Base-by-base conservation (phyloP, 2,888 invertebrate genomes). In the Congeria kusceri region DNA sequence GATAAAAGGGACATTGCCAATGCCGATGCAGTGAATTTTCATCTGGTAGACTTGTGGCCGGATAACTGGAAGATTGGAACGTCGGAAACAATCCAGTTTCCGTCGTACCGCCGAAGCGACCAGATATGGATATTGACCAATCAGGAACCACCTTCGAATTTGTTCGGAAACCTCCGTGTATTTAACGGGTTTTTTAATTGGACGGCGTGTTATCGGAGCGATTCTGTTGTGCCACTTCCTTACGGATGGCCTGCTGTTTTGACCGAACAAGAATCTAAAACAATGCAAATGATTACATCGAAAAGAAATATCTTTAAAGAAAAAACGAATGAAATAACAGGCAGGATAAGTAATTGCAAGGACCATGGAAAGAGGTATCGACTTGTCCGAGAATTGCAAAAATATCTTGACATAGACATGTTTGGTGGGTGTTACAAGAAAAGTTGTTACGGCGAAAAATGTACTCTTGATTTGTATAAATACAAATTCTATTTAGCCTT, bases 81-180 rank as follows among this genome's bases (percentile, higher is more conserved):
- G 5, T 63, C 57, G 44, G 57, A 72, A 4, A 58, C 29, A 29
- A 56, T 70, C 5, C 25, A 73, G 3, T 67, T 87, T 62, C 88
- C 88, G 9, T 58, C 61, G 7, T 70, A 71, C n/a, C 72, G 87
- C 4, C 53, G 72, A n/a, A 77, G 86, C 2, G 65, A 79, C 46
- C 88, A 88, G 77, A 75, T 86, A 2, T 89, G 89, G 89, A 68
- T 85, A 9, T 53, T 89, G 11, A 76, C 83, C 53, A 86, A 84
- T 46, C 69, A 81, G 25, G 89, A 89, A 67, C 89, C 89, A 0
- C 85, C 88, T 9, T 70, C 85, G 4, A 69, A 84, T 28, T 72
- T 85, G 23, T 86, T 83, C 28, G 72, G 86, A 7, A 73, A 81
- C 56, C 65, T 85, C 20, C 64, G 47, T 2, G 68, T 70, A 13